Evolutionary conservation across 2,888 invertebrate species (phyloP), one percentile per base, ranked within the genome.

Genomic region (Urechis unicinctus): DNA sequence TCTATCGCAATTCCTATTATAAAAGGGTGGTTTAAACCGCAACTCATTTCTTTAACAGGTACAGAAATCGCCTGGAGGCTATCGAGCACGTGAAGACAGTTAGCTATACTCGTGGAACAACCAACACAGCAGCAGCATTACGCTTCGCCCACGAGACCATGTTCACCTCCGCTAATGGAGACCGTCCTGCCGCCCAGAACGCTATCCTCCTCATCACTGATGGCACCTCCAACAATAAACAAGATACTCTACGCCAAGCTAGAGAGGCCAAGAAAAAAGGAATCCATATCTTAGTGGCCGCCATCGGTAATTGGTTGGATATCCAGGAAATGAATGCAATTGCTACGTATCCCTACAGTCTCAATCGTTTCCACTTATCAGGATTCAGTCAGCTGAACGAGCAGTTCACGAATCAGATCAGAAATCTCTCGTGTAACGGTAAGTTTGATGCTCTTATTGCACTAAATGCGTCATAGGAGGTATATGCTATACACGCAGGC

Each of bases 291-390:
- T 44, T 44, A 24, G 52, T 52, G n/a, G n/a, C 25, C 6, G 6
- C 44, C 5, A 26, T 52, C 9, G 52, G 52, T 17, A 52, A 52
- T 21, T 52, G 52, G 52, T 22, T 24, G 6, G 29, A 24, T 17
- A 44, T 28, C 13, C 6, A 44, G 44, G 52, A 52, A 24, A 52
- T 52, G 25, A 44, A 52, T 26, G 42, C 52, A 36, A 36, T 36
- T 36, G 36, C 36, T 13, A 36, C 36, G 9, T 36, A 36, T 36
- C 36, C 36, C 17, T 36, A 36, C 17, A 17, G 17, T 9, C 9
- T 13, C 9, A 36, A 36, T 36, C 9, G 36, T 9, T 9, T 36
- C 9, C 36, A 36, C 9, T 36, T 36, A 17, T 9, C 9, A 36
- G 17, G 17, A 13, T 36, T 36, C 36, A 9, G 36, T 13, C 17